Base-by-base conservation (phyloP, 2,797 vertebrate genomes). In the Atherinosoma microstoma region DNA sequence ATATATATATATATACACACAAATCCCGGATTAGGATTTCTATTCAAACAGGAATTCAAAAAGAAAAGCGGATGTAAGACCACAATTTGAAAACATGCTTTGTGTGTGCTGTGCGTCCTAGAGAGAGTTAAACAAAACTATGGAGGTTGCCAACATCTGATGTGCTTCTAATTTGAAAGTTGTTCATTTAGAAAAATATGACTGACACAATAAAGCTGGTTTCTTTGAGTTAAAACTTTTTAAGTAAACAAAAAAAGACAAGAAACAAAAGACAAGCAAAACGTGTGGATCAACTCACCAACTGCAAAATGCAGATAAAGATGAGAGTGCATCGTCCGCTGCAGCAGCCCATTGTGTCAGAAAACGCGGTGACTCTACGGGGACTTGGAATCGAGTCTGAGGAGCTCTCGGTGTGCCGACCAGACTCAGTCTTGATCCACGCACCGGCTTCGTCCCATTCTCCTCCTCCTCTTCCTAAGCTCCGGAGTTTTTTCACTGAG, bases 261-360 rank as follows among this genome's bases (percentile, higher is more conserved):
- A 4, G 15, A 15, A 18, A n/a, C n/a, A n/a, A n/a, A n/a, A n/a
- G n/a, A n/a, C n/a, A n/a, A n/a, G n/a, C 0, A 53, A 0, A 12
- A 47, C 64, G 57, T 40, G 1, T 3, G 20, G 16, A 10, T 60
- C 9, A 38, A 95, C 97, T 97, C 85, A 97, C 96, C 96, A 97
- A 72, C 89, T 97, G 97, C 85, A 98, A 92, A 88, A 95, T 91
- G 93, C 96, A 97, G 70, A 97, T 92, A 58, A 96, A 95, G 71
- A 97, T 95, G 40, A 97, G 91, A 20, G 95, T 94, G 91, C 96
- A 96, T 77, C 96, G 95, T 67, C 97, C 96, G 54, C 96, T 96
- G 87, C 97, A 97, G 92, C 95, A 97, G 89, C 96, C 96, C 96
- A 96, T 96, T 88, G 93, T 96, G 91, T 85, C 77, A 63, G 76